Evolutionary conservation across 2,113 vertebrate species (phyloP), one percentile per base, ranked within the genome.

Genomic region (Serilophus lunatus): DNA sequence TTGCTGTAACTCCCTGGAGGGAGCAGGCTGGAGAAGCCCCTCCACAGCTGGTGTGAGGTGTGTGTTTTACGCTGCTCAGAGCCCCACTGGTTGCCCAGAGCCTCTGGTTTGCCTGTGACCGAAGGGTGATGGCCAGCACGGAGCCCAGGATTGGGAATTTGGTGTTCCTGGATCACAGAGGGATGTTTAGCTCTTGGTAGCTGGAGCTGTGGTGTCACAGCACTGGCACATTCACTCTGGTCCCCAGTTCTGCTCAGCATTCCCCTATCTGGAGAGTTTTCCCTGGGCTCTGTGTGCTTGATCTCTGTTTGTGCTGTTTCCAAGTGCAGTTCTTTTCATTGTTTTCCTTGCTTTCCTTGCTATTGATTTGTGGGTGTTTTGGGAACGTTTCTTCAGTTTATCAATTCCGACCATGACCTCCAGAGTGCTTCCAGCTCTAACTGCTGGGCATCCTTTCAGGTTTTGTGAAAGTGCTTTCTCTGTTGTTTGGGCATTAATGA

Each of bases 381-480:
- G 65, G 56, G 72, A 88, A 77, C 47, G 88, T 93, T 90, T 69
- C 50, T 83, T 77, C 72, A 60, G 60, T 83, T 88, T 90, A 71
- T 93, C 88, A 93, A 78, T 93, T 94, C 91, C 0, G 10, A 70
- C 77, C 88, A 28, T 92, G 83, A 92, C 88, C 88, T 95, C 86
- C 4, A 2, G 83, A 92, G 94, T 45, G 94, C 83, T 90, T 81
- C 71, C 23, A 83, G 68, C 88, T 92, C 86, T 83, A 95, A 66
- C 68, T 92, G 68, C 76, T 92, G 79, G 88, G 82, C 88, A 88
- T 63, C 59, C 80, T 86, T 93, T 90, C 88, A 94, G 94, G 35
- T 75, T 90, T 88, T 78, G 35, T 47, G 31, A 56, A 88, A 88
- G 71, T 59, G 50, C 80, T 90, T 93, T 95, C 59, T 93, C 35